Evolutionary conservation across 2,888 invertebrate genomes (phyloP).

Genomic region (Drosophila buzzatii): DNA sequence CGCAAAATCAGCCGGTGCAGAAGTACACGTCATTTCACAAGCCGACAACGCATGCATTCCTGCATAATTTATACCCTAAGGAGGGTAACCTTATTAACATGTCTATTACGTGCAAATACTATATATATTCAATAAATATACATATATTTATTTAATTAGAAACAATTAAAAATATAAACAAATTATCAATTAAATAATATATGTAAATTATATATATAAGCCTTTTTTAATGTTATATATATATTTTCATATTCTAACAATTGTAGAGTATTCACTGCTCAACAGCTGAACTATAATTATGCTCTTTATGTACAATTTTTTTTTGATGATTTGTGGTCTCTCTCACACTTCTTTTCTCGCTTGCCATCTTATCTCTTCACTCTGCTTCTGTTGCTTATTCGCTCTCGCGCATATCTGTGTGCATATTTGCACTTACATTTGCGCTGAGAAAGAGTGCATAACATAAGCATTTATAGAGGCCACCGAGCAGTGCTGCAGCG

Average conservation of each 20-base stretch:
- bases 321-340: constrained; percentile 25
- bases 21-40: constrained; percentile 35
- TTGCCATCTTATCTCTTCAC: constrained; percentile 2
- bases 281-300: not conserved
- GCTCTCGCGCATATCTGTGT: constrained; percentile 27
- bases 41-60: constrained; percentile 18
- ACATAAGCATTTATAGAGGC: constrained; percentile 70
- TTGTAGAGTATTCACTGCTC: constrained; percentile 18
- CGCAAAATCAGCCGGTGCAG: not conserved
- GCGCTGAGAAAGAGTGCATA: constrained; percentile 59
- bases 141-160: not conserved
- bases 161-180: not conserved
- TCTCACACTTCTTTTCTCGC: constrained; percentile 11
- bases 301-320: not conserved
- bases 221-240: too few species aligned
- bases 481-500: constrained; percentile 55
- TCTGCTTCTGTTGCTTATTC: not conserved
- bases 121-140: not conserved
- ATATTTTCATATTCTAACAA: not conserved
- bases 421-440: constrained; percentile 23
- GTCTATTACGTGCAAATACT: not conserved
- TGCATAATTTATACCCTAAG: constrained; percentile 30
- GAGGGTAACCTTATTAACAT: not conserved
- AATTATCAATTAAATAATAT: not conserved
- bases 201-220: not conserved